Conservation (phyloP, 1,140 invertebrate species). For the Tenebrio molitor region DNA sequence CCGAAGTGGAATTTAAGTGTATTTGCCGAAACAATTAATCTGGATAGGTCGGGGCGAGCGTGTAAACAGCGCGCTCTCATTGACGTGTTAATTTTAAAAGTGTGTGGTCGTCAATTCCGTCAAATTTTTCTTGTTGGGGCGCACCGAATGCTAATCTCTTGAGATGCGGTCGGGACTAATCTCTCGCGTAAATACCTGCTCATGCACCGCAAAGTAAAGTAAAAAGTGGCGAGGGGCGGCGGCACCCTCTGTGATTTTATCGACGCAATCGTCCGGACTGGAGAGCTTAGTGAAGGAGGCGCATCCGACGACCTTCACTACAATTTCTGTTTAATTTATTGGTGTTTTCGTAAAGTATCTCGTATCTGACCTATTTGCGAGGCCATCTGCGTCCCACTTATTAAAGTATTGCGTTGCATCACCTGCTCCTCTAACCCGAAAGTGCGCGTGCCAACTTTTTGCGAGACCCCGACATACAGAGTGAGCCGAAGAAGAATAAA, state of each 20-base stretch:
- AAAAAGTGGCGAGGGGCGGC: background rate
- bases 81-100: conserved; percentile 42
- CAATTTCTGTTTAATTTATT: conserved; percentile 28
- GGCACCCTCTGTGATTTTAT: conserved; percentile 12
- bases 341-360: conserved; percentile 23
- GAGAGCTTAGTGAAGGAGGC: background rate
- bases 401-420: conserved; percentile 49
- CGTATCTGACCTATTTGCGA: conserved; percentile 49
- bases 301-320: background rate
- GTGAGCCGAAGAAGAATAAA: too few relatives aligned
- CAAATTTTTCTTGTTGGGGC: background rate
- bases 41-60: background rate
- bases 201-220: conserved; percentile 1
- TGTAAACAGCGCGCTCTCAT: conserved; percentile 1
- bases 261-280: conserved; percentile 32
- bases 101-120: conserved; percentile 29
- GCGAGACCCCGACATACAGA: background rate
- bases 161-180: too few relatives aligned
- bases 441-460: conserved; percentile 20
- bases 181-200: too few relatives aligned
- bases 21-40: conserved; percentile 42
- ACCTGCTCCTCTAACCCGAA: conserved; percentile 47
- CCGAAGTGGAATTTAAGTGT: conserved; percentile 31
- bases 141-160: too few relatives aligned
- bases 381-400: conserved; percentile 48